These are phyloP conservation scores for Macroglossus sobrinus DNA, from an alignment of 2,113 vertebrate species.

Conservation along the genomic window DNA sequence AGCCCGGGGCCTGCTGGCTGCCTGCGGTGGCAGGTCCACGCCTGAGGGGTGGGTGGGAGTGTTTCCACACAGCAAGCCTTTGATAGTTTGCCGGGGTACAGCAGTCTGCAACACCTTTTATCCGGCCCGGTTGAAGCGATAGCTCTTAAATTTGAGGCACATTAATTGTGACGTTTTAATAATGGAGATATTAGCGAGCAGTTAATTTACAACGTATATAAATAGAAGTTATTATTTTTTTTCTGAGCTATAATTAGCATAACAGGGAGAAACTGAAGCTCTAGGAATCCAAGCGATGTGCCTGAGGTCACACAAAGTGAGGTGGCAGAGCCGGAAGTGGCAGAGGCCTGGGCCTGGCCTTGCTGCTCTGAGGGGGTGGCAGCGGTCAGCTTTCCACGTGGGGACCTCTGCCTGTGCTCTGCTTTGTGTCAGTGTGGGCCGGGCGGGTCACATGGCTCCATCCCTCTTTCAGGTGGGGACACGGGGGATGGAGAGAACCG, in stretches of 20 bases:
- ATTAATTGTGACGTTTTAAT: neutral
- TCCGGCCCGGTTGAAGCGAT: fast-evolving
- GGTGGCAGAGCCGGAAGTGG: neutral
- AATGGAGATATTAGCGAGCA: neutral
- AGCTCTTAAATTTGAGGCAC: neutral
- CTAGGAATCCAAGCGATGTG: neutral
- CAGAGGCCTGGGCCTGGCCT: fast-evolving
- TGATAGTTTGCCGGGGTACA: neutral
- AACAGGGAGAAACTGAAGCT: neutral
- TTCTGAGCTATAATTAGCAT: neutral
- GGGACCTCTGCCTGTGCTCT: fast-evolving
- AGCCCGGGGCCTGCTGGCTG: neutral
- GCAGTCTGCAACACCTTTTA: neutral
- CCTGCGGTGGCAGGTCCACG: neutral
- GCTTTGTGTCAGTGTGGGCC: fast-evolving
- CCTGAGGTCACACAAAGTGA: neutral
- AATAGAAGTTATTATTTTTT: neutral
- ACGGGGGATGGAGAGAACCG: fast-evolving
- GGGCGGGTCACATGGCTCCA: fast-evolving
- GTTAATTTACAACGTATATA: neutral
- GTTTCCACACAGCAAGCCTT: neutral
- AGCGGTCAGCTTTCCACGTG: fast-evolving
- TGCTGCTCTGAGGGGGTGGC: neutral
- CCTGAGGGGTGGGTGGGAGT: neutral
- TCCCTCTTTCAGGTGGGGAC: neutral